These are phyloP conservation scores for Zelleria hepariella DNA, from an alignment of 2,888 invertebrate genomes.

Conservation along the genomic window DNA sequence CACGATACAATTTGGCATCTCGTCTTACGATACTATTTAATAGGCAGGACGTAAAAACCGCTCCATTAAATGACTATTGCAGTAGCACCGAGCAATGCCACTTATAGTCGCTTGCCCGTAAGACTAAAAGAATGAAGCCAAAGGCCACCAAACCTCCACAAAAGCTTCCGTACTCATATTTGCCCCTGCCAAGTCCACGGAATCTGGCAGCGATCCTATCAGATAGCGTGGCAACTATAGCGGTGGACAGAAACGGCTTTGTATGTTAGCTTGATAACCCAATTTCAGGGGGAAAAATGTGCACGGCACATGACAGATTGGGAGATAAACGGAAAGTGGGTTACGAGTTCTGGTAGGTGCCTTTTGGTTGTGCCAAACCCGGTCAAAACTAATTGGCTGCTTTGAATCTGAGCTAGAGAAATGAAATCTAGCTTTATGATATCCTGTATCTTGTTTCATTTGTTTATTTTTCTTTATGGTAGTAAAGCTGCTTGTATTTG, in stretches of 20 bases:
- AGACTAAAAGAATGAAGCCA: neutral
- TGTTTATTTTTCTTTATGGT: no score
- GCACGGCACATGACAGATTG: slow-evolving; percentile 35
- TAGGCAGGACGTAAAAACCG: slow-evolving; percentile 14
- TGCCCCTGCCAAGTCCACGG: slow-evolving; percentile 36
- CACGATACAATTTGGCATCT: slow-evolving; percentile 20
- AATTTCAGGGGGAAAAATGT: slow-evolving; percentile 40
- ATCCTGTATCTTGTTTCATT: no score
- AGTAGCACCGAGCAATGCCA: neutral
- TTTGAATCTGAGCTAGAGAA: no score
- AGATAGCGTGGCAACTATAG: slow-evolving; percentile 24
- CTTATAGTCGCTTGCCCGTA: neutral
- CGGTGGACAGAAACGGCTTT: neutral
- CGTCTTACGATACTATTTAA: slow-evolving; percentile 17
- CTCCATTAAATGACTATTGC: slow-evolving; percentile 15
- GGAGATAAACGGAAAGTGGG: slow-evolving; percentile 22
- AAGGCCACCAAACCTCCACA: neutral
- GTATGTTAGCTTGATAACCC: slow-evolving; percentile 37
- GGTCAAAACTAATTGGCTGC: no score
- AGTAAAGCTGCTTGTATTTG: no score
- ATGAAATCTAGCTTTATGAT: no score
- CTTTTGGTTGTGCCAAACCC: neutral
- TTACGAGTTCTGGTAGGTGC: neutral
- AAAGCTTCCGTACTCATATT: slow-evolving; percentile 4
- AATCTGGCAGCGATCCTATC: slow-evolving; percentile 57